Conservation (phyloP, 2,113 vertebrate genomes). For the Corynorhinus townsendii region DNA sequence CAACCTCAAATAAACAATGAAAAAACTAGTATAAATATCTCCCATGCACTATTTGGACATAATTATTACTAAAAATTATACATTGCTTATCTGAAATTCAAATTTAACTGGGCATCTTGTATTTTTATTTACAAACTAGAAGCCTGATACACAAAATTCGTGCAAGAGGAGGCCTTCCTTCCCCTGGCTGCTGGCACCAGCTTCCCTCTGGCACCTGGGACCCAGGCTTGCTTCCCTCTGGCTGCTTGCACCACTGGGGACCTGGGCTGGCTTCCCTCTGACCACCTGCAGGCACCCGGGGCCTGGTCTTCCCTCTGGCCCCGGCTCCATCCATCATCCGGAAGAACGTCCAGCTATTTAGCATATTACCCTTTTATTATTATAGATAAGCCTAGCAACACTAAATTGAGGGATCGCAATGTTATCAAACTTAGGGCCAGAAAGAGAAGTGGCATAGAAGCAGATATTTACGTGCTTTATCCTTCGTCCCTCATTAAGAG, state of each 20-base stretch:
- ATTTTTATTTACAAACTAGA: background rate
- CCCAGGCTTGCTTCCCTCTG: too few relatives aligned
- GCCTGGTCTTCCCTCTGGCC: too few relatives aligned
- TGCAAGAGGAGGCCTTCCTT: too few relatives aligned
- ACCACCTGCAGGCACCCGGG: too few relatives aligned
- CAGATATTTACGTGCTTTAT: background rate
- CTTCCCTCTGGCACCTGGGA: too few relatives aligned
- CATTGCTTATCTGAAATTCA: background rate
- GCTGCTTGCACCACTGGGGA: too few relatives aligned
- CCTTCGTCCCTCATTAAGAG: background rate
- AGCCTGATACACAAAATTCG: too few relatives aligned
- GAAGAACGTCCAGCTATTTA: too few relatives aligned
- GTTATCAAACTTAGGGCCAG: background rate
- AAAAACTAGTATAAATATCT: background rate
- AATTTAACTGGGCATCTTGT: background rate
- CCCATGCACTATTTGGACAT: background rate
- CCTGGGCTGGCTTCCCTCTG: too few relatives aligned
- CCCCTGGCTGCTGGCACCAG: too few relatives aligned
- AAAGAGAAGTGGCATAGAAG: background rate
- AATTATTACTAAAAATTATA: background rate
- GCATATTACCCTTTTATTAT: too few relatives aligned
- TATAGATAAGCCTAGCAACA: background rate
- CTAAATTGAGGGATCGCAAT: background rate
- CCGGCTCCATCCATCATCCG: too few relatives aligned
- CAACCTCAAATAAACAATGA: background rate